These are phyloP conservation scores for Bradypodion ventrale DNA, from an alignment of 2,797 vertebrate species.

Conservation along the genomic window DNA sequence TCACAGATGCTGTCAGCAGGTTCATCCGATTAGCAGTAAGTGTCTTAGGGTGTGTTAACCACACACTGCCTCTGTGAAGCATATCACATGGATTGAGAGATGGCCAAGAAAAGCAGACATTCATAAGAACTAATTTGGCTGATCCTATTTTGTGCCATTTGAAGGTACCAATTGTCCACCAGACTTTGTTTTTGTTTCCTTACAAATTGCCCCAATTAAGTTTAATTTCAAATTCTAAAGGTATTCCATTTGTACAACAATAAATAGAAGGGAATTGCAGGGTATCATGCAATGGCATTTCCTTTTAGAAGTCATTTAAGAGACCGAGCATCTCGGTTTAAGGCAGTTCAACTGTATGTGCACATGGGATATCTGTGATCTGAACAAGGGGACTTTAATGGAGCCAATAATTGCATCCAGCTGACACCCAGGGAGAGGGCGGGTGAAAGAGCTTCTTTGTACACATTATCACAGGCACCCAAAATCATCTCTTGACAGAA, in stretches of 20 bases:
- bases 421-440: not conserved
- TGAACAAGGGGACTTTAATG: constrained; percentile 20
- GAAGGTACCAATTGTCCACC: not conserved
- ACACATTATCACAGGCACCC: not conserved
- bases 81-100: not conserved
- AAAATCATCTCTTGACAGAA: constrained; percentile 28
- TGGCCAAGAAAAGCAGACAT: not conserved
- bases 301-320: not conserved
- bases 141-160: not conserved
- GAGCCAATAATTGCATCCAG: not conserved
- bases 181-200: not conserved
- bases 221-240: constrained; percentile 19
- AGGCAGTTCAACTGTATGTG: not conserved
- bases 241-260: constrained; percentile 4
- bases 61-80: not conserved
- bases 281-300: accelerated
- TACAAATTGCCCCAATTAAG: not conserved
- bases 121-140: not conserved
- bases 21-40: not conserved
- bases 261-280: not conserved
- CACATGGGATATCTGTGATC: not conserved
- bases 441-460: not conserved
- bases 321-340: not conserved
- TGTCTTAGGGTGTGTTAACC: not conserved
- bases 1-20: not conserved